These are phyloP conservation scores for Acipenser transmontanus DNA, from an alignment of 2,797 vertebrate species.

Conservation along the genomic window DNA sequence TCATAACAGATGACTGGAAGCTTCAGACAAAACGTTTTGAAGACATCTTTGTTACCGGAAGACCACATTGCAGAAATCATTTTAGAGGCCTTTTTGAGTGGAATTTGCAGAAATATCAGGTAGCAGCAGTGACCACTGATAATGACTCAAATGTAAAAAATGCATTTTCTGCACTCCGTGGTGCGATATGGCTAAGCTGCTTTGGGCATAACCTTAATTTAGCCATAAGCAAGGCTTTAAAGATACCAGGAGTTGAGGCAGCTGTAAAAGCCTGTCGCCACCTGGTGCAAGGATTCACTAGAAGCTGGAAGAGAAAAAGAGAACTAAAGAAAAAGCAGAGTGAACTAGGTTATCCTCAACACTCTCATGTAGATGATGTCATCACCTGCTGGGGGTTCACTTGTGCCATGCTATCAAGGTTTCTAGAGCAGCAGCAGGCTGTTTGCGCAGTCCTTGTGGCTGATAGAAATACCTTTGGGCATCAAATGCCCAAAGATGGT, in stretches of 20 bases:
- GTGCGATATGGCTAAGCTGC: too few species aligned
- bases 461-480: not conserved
- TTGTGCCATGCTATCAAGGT: not conserved
- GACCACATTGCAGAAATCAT: too few species aligned
- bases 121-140: too few species aligned
- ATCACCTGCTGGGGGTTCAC: not conserved
- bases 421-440: not conserved
- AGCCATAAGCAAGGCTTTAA: not conserved
- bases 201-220: not conserved
- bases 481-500: too few species aligned
- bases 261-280: not conserved
- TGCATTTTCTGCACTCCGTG: too few species aligned
- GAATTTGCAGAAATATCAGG: too few species aligned
- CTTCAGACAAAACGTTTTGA: too few species aligned
- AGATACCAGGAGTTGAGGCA: not conserved
- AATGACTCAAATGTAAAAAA: too few species aligned
- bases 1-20: too few species aligned
- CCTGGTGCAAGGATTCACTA: not conserved
- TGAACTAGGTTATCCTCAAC: not conserved
- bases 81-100: too few species aligned
- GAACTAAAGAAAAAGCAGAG: not conserved
- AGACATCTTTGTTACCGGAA: too few species aligned
- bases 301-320: not conserved
- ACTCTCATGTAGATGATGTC: not conserved
- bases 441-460: not conserved